These are phyloP conservation scores for Bradypodion pumilum DNA, from an alignment of 2,797 vertebrate genomes.

Conservation along the genomic window DNA sequence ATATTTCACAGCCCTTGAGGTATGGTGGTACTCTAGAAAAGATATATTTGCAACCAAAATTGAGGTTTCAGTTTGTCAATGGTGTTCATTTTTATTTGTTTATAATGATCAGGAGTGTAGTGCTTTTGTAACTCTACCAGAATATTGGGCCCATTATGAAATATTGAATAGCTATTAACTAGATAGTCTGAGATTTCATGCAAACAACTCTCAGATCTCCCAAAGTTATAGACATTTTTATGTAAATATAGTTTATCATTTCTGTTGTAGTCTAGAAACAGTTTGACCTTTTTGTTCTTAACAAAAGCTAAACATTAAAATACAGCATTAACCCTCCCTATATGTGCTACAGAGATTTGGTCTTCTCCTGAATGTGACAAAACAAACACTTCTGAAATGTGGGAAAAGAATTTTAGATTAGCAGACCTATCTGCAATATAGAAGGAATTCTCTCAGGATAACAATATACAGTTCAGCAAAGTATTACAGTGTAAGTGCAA, in stretches of 20 bases:
- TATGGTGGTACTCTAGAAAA: not conserved
- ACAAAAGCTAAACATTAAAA: not conserved
- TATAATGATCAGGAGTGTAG: not conserved
- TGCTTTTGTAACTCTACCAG: not conserved
- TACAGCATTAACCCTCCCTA: conserved; percentile 14
- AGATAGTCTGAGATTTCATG: not conserved
- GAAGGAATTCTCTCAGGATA: conserved; percentile 3
- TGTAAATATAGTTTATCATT: conserved; percentile 29
- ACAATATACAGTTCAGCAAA: not conserved
- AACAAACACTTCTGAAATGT: not conserved
- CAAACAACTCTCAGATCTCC: not conserved
- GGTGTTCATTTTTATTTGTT: not conserved
- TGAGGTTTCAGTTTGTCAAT: not conserved
- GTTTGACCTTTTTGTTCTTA: conserved; percentile 26
- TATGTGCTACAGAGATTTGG: conserved; percentile 1
- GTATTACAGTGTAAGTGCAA: not conserved
- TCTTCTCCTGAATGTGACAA: conserved; percentile 6
- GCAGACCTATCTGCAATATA: not conserved
- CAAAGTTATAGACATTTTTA: not conserved
- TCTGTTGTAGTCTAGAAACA: conserved; percentile 1
- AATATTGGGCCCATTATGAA: not conserved
- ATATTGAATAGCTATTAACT: not conserved
- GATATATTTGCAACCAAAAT: not conserved
- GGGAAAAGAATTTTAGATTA: not conserved
- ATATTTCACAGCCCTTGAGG: no score